A percentile compares a stretch with the other conserved stretches of the same genome.
Evolutionary conservation across 92 coral and sea anemone species (phyloP).

Genomic region (Epizoanthus fatuus): DNA sequence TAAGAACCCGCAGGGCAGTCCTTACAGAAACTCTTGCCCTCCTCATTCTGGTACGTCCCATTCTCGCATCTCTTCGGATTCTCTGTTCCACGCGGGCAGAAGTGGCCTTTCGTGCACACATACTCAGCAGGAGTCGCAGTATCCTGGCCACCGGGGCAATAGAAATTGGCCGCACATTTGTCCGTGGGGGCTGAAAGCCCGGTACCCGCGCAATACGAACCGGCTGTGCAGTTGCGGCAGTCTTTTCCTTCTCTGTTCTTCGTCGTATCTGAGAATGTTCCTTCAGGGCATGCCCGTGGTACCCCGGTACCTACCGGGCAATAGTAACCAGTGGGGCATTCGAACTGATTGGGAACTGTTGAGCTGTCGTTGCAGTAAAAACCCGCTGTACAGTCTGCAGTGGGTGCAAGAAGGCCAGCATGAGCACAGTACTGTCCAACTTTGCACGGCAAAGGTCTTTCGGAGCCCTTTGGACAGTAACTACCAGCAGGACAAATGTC

Average conservation of each 20-base stretch:
- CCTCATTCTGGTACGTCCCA: slow-evolving; percentile 48
- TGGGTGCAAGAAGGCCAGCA: slow-evolving; percentile 76
- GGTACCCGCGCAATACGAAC: slow-evolving; percentile 90
- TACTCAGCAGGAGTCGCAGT: slow-evolving; percentile 81
- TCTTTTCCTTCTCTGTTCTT: slow-evolving; percentile 65
- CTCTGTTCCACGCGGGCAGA: slow-evolving; percentile 80
- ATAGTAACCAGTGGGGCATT: slow-evolving; percentile 93
- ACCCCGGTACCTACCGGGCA: slow-evolving; percentile 93
- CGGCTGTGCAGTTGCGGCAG: slow-evolving; percentile 87
- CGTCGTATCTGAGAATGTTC: slow-evolving; percentile 82
- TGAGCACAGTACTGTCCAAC: slow-evolving; percentile 90
- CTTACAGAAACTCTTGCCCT: background rate
- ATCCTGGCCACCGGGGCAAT: slow-evolving; percentile 95
- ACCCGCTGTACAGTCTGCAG: slow-evolving; percentile 83
- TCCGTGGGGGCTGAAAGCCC: slow-evolving; percentile 80
- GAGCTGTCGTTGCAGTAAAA: slow-evolving; percentile 96
- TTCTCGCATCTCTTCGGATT: slow-evolving; percentile 86
- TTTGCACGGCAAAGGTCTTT: slow-evolving; percentile 82
- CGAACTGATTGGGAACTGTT: slow-evolving; percentile 89
- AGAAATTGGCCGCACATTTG: slow-evolving; percentile 81
- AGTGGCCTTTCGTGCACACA: slow-evolving; percentile 88
- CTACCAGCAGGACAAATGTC: slow-evolving; percentile 97
- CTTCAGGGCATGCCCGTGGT: slow-evolving; percentile 90
- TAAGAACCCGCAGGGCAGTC: slow-evolving; percentile 86
- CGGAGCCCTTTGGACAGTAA: slow-evolving; percentile 89